Evolutionary conservation across 2,113 vertebrate genomes (phyloP).

Genomic region (Salvelinus sp.): DNA sequence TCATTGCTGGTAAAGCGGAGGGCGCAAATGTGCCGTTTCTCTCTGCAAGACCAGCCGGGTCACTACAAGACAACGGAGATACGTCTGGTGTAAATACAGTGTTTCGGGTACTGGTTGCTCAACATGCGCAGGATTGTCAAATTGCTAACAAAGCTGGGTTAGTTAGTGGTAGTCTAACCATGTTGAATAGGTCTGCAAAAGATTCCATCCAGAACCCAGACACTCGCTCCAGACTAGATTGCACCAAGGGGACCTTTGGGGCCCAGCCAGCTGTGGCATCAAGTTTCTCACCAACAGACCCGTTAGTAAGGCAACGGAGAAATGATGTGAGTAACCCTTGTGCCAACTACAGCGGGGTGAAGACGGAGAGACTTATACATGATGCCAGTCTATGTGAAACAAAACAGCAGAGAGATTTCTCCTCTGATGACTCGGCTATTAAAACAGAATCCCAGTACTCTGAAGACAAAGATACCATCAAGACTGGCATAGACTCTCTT

Average conservation of each 20-base stretch:
- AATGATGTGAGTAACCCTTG: slow-evolving; percentile 23
- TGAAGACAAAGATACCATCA: slow-evolving; percentile 14
- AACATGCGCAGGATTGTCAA: no score
- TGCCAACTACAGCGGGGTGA: slow-evolving; percentile 23
- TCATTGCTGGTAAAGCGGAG: slow-evolving; percentile 14
- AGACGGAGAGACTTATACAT: slow-evolving; percentile 34
- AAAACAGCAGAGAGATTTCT: slow-evolving; percentile 15
- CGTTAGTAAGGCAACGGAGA: slow-evolving; percentile 16
- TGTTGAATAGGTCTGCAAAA: slow-evolving; percentile 13
- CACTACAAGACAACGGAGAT: no score
- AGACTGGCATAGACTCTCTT: neutral
- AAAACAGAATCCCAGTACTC: slow-evolving; percentile 56
- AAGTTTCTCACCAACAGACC: slow-evolving; percentile 7
- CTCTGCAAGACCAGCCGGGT: no score
- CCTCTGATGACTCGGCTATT: slow-evolving; percentile 43
- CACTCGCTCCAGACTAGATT: slow-evolving; percentile 6
- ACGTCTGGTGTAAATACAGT: no score
- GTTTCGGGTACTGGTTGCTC: no score
- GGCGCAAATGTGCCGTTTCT: no score
- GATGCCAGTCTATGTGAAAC: slow-evolving; percentile 17
- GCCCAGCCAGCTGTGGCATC: no score
- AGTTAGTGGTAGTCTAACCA: slow-evolving; percentile 16
- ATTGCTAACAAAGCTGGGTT: no score
- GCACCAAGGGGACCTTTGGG: slow-evolving; percentile 10
- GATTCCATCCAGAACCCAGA: neutral